These are phyloP conservation scores for Notechis scutatus DNA, from an alignment of 2,113 vertebrate genomes.

Conservation along the genomic window DNA sequence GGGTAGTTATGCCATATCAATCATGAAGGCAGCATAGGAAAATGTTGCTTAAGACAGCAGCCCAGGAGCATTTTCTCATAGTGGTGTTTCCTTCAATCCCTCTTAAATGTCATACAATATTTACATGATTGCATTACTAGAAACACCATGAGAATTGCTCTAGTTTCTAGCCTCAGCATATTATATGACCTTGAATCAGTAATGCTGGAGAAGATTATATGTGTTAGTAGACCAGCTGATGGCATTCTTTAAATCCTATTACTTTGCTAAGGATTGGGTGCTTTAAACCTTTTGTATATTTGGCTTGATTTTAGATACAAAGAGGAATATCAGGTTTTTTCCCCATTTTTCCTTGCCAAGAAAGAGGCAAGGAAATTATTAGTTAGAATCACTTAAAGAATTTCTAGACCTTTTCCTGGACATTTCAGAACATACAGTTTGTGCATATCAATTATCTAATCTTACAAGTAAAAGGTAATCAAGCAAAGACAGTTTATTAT, in stretches of 20 bases:
- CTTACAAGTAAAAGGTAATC: slow-evolving; percentile 11
- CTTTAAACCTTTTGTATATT: neutral
- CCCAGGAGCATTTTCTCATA: neutral
- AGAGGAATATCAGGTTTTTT: neutral
- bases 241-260: neutral
- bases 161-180: neutral
- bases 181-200: neutral
- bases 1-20: neutral
- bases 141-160: neutral
- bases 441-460: slow-evolving; percentile 9
- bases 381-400: slow-evolving; percentile 16
- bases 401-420: neutral
- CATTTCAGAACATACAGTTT: neutral
- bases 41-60: neutral
- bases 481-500: slow-evolving; percentile 26
- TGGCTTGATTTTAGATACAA: neutral
- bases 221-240: neutral
- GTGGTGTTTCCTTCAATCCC: neutral
- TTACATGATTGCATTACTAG: neutral
- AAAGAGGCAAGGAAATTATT: slow-evolving; percentile 7
- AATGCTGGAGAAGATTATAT: neutral
- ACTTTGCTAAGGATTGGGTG: neutral
- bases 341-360: slow-evolving; percentile 1
- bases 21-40: neutral
- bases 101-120: neutral